A percentile compares a stretch with the other conserved stretches of the same genome.
Evolutionary conservation across 30 jellyfish, hydroid and myxozoan genomes (phyloP).

Genomic region (Clytia hemisphaerica): DNA sequence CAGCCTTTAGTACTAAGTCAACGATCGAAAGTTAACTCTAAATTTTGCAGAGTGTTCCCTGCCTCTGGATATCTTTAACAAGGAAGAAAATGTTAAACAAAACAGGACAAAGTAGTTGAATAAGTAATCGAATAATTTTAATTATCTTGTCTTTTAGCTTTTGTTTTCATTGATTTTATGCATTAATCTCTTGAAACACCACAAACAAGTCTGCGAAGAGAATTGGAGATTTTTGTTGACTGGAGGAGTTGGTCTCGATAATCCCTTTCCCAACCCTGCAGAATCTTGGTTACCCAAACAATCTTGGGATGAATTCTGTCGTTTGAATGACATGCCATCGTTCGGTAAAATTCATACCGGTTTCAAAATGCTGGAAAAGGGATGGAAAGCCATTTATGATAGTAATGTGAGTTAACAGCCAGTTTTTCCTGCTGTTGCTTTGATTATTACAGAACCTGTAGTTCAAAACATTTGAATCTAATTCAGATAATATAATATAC

Average conservation of each 20-base stretch:
- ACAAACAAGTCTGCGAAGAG: conserved; percentile 47
- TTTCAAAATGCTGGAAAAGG: conserved; percentile 24
- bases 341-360: conserved; percentile 12
- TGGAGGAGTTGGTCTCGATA: conserved; percentile 97
- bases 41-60: too few relatives aligned
- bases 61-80: too few relatives aligned
- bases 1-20: too few relatives aligned
- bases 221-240: conserved; percentile 92
- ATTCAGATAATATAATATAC: too few relatives aligned
- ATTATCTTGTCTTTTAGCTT: conserved; percentile 35
- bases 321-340: conserved; percentile 71
- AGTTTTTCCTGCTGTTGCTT: not conserved
- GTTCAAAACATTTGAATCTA: too few relatives aligned
- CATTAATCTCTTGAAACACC: conserved; percentile 75
- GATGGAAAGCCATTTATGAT: conserved; percentile 89
- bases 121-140: too few relatives aligned
- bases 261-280: conserved; percentile 64
- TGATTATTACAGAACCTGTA: too few relatives aligned
- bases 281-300: conserved; percentile 90
- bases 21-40: too few relatives aligned
- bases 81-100: too few relatives aligned
- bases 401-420: conserved; percentile 60
- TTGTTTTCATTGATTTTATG: conserved; percentile 85
- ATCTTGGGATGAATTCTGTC: conserved; percentile 87
- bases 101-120: too few relatives aligned